A percentile compares a stretch with the other conserved stretches of the same genome.
phyloP scores from a whole-genome alignment of 2,888 invertebrate species.

The Palloptera scutellata region DNA sequence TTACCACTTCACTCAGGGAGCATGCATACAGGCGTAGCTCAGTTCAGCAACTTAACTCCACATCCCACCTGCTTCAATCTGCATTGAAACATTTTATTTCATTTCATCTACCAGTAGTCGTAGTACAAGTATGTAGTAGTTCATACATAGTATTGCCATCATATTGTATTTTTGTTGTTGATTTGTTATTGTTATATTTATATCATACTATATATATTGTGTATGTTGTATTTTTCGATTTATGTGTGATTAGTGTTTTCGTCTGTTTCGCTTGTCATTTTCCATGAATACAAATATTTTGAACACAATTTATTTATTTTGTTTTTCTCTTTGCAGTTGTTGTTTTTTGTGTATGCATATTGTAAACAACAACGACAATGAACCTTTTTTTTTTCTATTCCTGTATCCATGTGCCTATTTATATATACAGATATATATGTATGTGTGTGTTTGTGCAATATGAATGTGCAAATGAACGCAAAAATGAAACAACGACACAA shows the following conservation, averaged over 20 bases:
- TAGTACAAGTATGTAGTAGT: neutral
- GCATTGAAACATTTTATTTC: neutral
- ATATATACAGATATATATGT: too few species aligned
- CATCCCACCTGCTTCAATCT: too few species aligned
- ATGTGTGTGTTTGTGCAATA: too few species aligned
- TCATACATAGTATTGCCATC: neutral
- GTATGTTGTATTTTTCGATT: conserved; percentile 45
- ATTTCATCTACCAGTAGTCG: neutral
- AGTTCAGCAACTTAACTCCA: too few species aligned
- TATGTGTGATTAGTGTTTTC: conserved; percentile 48
- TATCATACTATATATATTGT: too few species aligned
- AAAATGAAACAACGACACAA: conserved; percentile 15
- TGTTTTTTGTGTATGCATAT: neutral
- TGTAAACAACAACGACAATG: neutral
- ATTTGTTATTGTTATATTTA: conserved; percentile 28
- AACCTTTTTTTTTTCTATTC: too few species aligned
- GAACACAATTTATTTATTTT: conserved; percentile 49
- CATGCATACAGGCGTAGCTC: too few species aligned
- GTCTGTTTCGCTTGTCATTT: conserved; percentile 52
- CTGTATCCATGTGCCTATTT: too few species aligned
- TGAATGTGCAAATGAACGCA: neutral
- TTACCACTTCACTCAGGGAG: too few species aligned
- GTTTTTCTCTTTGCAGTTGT: neutral
- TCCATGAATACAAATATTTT: conserved; percentile 44
- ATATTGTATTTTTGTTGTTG: conserved; percentile 14